Percentiles rank a stretch among this genome's conserved stretches.
phyloP scores from a whole-genome alignment of 2,113 vertebrate genomes.

The Edolisoma coerulescens region DNA sequence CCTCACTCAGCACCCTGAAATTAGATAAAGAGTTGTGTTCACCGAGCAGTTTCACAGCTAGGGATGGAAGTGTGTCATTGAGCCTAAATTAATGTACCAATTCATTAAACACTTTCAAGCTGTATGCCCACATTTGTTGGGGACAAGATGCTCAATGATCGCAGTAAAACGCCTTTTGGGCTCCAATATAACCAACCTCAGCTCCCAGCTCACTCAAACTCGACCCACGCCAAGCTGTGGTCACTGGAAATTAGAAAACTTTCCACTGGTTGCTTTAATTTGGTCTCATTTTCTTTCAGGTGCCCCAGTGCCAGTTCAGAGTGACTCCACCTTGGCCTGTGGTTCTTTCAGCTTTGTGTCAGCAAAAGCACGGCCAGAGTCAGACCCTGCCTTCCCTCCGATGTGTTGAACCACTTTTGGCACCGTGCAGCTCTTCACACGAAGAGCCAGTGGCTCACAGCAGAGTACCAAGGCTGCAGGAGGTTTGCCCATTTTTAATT shows the following conservation, averaged over 20 bases:
- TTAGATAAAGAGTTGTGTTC: neutral
- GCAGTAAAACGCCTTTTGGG: neutral
- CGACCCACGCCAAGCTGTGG: fast-evolving
- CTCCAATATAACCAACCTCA: neutral
- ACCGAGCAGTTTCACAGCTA: neutral
- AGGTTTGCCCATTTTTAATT: neutral
- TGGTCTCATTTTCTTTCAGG: neutral
- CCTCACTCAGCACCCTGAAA: neutral
- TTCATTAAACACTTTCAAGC: slow-evolving; percentile 4
- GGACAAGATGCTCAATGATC: neutral
- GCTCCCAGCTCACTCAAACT: neutral
- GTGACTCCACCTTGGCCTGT: neutral
- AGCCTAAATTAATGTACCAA: slow-evolving; percentile 26
- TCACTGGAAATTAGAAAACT: neutral
- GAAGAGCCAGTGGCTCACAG: neutral
- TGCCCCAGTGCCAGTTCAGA: neutral
- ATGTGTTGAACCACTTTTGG: neutral
- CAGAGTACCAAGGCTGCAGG: neutral
- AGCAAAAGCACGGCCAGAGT: neutral
- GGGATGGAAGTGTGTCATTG: neutral
- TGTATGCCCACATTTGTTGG: neutral
- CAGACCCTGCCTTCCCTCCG: fast-evolving
- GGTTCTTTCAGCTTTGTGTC: neutral
- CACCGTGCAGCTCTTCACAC: neutral
- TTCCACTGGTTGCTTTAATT: neutral